Percentiles rank a stretch among this genome's conserved stretches.
Evolutionary conservation across 2,888 invertebrate species (phyloP).

Genomic region (Diplazon laetatorius): DNA sequence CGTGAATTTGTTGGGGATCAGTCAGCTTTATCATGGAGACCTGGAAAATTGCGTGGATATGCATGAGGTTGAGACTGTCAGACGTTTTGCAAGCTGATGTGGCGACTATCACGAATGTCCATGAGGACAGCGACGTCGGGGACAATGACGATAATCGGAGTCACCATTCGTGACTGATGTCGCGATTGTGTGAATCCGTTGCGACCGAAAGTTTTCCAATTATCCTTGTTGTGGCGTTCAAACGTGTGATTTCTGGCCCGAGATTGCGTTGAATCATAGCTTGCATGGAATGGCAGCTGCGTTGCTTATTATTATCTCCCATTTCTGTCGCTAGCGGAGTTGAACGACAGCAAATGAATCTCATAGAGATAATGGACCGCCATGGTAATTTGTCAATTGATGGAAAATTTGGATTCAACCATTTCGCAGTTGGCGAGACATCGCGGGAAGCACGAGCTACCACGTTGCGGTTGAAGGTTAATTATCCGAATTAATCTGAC

Average conservation of each 20-base stretch:
- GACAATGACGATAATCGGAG: constrained; percentile 16
- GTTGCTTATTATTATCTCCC: background rate
- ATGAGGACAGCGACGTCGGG: background rate
- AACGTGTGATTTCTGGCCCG: constrained; percentile 1
- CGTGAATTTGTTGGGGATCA: background rate
- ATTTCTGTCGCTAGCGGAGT: background rate
- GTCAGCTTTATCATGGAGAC: constrained; percentile 9
- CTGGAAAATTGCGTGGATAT: background rate
- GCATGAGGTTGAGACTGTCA: background rate
- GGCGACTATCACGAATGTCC: background rate
- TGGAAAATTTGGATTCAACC: too few species aligned
- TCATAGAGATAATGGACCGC: background rate
- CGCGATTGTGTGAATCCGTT: constrained; percentile 2
- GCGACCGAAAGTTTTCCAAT: background rate
- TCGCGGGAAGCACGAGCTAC: too few species aligned
- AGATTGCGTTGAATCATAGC: background rate
- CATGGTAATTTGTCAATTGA: background rate
- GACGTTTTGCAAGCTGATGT: background rate
- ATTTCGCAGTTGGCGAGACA: too few species aligned
- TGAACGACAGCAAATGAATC: background rate
- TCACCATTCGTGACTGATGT: constrained; percentile 10
- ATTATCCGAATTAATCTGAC: too few species aligned
- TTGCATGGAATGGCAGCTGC: too few species aligned
- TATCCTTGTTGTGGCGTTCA: background rate
- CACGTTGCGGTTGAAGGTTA: too few species aligned